Evolutionary conservation across 2,113 vertebrate genomes (phyloP).

Genomic region (Salvelinus sp.): DNA sequence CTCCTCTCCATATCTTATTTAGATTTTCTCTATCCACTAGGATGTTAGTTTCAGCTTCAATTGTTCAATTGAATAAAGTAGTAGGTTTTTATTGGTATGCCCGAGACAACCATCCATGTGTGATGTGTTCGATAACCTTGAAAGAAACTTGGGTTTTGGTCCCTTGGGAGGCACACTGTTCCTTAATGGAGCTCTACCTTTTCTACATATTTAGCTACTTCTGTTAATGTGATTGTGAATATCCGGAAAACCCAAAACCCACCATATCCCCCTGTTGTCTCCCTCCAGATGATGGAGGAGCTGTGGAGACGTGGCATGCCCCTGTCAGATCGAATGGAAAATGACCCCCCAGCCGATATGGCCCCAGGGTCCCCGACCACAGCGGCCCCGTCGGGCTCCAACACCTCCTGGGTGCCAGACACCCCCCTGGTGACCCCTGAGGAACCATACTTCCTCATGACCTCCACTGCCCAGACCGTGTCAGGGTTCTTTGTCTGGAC

Average conservation of each 20-base stretch:
- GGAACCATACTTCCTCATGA: constrained; percentile 92
- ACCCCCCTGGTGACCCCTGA: constrained; percentile 79
- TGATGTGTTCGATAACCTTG: constrained; percentile 14
- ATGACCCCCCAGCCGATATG: constrained; percentile 58
- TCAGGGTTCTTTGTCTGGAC: constrained; percentile 97
- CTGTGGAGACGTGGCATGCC: constrained; percentile 63
- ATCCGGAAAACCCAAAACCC: neutral
- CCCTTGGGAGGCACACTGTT: neutral
- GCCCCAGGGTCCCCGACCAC: constrained; percentile 55
- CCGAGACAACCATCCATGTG: constrained; percentile 5
- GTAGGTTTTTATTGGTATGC: constrained; percentile 11
- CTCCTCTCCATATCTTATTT: neutral
- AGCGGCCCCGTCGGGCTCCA: constrained; percentile 65
- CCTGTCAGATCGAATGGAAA: constrained; percentile 55
- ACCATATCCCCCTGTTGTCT: neutral
- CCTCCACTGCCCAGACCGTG: constrained; percentile 87
- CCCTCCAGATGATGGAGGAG: constrained; percentile 63
- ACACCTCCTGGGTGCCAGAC: constrained; percentile 78
- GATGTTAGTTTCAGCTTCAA: neutral
- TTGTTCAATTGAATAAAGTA: neutral
- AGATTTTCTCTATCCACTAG: constrained; percentile 1
- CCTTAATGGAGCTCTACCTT: neutral
- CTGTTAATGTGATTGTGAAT: neutral
- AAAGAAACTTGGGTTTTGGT: neutral
- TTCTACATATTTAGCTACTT: neutral